Evolutionary conservation across 2,888 invertebrate species (phyloP).

Genomic region (Biston stratarius): DNA sequence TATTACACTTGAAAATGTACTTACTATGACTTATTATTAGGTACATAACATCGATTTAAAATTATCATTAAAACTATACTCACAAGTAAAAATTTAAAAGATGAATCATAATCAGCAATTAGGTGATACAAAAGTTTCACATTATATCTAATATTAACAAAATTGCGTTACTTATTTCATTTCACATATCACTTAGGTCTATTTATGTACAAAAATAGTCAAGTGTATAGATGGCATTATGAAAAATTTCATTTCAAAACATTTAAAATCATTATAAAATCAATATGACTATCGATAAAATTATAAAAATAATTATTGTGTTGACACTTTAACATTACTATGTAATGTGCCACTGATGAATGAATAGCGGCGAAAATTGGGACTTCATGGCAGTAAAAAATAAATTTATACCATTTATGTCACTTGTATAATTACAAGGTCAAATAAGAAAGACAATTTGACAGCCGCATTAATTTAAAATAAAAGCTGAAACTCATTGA

Average conservation of each 20-base stretch:
- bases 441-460: not conserved
- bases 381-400: slow-evolving; percentile 1
- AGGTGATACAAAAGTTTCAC: slow-evolving; percentile 8
- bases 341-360: slow-evolving; percentile 11
- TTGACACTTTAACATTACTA: not conserved
- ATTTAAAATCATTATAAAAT: slow-evolving; percentile 1
- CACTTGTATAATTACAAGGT: not conserved
- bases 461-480: not conserved
- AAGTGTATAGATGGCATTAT: slow-evolving; percentile 18
- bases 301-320: no score
- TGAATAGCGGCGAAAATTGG: not conserved
- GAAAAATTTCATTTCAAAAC: slow-evolving; percentile 5
- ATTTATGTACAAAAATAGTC: slow-evolving; percentile 35
- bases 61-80: slow-evolving; percentile 28
- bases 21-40: slow-evolving; percentile 30
- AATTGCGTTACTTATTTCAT: slow-evolving; percentile 13
- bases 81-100: slow-evolving; percentile 16
- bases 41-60: slow-evolving; percentile 30
- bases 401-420: not conserved
- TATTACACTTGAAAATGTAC: slow-evolving; percentile 38
- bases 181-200: slow-evolving; percentile 15
- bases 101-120: slow-evolving; percentile 23
- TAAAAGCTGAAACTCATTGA: not conserved
- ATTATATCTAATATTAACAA: slow-evolving; percentile 15
- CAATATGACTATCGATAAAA: not conserved